Percentiles rank a stretch among this genome's conserved stretches.
Conservation (phyloP, 2,113 vertebrate genomes). For the Telmatochromis sp. region DNA sequence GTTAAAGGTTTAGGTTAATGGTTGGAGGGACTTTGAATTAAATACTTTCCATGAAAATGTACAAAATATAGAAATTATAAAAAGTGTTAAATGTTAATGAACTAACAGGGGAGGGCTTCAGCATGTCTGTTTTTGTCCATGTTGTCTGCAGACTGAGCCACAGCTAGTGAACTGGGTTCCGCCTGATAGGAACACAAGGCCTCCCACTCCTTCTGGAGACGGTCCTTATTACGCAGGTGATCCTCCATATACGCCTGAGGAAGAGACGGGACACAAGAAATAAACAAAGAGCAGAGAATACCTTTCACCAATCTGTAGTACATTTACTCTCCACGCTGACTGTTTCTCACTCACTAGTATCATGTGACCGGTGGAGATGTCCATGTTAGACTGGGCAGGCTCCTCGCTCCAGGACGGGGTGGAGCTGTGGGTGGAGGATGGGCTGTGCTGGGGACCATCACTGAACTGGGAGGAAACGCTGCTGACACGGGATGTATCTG, state of each 20-base stretch:
- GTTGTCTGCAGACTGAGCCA: conserved; percentile 77
- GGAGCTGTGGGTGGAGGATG: conserved; percentile 93
- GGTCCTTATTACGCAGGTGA: conserved; percentile 89
- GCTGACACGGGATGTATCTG: conserved; percentile 89
- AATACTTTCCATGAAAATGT: not conserved
- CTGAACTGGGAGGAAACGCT: conserved; percentile 98
- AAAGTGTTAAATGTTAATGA: not conserved
- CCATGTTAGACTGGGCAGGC: conserved; percentile 98
- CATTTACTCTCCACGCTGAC: not conserved
- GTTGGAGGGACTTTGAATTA: not conserved
- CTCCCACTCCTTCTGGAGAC: conserved; percentile 94
- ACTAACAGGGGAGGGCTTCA: conserved; percentile 89
- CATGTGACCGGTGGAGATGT: conserved; percentile 98
- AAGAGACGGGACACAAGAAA: not conserved
- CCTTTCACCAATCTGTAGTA: not conserved
- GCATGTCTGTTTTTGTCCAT: conserved; percentile 87
- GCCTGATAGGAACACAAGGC: conserved; percentile 92
- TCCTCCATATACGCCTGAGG: conserved; percentile 95
- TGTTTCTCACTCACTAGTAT: conserved; percentile 80
- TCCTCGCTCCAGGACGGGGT: conserved; percentile 97
- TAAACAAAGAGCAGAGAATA: not conserved
- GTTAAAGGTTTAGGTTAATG: not conserved
- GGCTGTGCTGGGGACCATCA: conserved; percentile 88
- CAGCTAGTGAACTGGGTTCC: conserved; percentile 80
- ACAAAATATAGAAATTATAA: not conserved